A percentile compares a stretch with the other conserved stretches of the same genome.
Conservation (phyloP, 2,113 vertebrate genomes). For the Thunnus thynnus region DNA sequence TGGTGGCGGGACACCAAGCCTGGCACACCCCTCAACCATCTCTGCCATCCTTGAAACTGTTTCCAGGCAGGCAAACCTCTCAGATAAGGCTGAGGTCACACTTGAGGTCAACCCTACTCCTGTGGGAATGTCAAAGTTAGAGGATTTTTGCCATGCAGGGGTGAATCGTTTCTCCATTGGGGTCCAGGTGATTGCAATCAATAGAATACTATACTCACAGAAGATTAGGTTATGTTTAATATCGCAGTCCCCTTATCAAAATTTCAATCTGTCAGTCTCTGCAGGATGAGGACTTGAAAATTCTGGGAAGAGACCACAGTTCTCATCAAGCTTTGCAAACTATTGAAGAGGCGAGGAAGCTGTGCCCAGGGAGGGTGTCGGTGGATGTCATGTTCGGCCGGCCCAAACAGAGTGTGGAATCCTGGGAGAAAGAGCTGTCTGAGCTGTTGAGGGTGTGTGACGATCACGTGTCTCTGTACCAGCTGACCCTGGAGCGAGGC, state of each 20-base stretch:
- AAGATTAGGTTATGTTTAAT: not conserved
- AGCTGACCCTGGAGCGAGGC: slow-evolving; percentile 93
- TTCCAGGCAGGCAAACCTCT: slow-evolving; percentile 74
- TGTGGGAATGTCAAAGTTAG: slow-evolving; percentile 69
- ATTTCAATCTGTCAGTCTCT: slow-evolving; percentile 84
- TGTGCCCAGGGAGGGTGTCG: slow-evolving; percentile 90
- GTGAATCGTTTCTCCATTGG: slow-evolving; percentile 94
- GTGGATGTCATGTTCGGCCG: slow-evolving; percentile 93
- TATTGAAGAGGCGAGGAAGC: slow-evolving; percentile 82
- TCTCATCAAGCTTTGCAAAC: slow-evolving; percentile 83
- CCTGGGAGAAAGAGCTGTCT: slow-evolving; percentile 86
- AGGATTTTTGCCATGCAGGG: slow-evolving; percentile 84
- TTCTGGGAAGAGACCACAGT: slow-evolving; percentile 91
- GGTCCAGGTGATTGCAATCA: slow-evolving; percentile 87
- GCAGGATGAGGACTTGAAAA: slow-evolving; percentile 83
- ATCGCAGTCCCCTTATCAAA: not conserved
- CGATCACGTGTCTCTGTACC: slow-evolving; percentile 93
- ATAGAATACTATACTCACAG: not conserved
- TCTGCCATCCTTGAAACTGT: slow-evolving; percentile 86
- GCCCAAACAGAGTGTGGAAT: slow-evolving; percentile 84
- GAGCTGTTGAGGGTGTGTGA: slow-evolving; percentile 86
- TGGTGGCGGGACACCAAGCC: slow-evolving; percentile 93
- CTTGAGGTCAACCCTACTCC: slow-evolving; percentile 94
- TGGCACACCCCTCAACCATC: slow-evolving; percentile 88
- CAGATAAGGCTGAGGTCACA: slow-evolving; percentile 85